phyloP scores from a whole-genome alignment of 1,140 invertebrate genomes.

The Propsilocerus akamusi region DNA sequence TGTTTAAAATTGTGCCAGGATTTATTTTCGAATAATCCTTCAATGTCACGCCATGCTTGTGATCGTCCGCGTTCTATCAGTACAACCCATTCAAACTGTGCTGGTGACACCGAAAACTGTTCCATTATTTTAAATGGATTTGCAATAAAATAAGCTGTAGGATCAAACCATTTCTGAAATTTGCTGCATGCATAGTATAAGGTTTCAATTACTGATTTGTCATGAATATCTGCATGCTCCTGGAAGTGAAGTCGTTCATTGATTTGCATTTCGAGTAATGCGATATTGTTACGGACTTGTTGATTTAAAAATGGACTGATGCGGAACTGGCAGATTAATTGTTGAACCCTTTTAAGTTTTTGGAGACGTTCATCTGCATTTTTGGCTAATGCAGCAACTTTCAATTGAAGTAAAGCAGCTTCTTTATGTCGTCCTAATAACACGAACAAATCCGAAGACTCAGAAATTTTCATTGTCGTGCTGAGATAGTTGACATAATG shows the following conservation, averaged over 20 bases:
- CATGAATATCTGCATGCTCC: background rate
- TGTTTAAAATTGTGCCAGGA: slow-evolving; percentile 18
- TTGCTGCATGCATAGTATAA: slow-evolving; percentile 17
- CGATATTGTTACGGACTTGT: background rate
- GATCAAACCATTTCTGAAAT: slow-evolving; percentile 19
- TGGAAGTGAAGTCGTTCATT: background rate
- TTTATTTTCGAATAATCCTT: slow-evolving; percentile 21
- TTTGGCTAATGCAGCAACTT: background rate
- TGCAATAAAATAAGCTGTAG: slow-evolving; percentile 10
- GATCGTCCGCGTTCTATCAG: slow-evolving; percentile 19
- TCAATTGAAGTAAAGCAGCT: slow-evolving; percentile 17
- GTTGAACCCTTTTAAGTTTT: background rate
- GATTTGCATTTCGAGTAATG: background rate
- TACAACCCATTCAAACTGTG: slow-evolving; percentile 22
- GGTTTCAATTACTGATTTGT: slow-evolving; percentile 16
- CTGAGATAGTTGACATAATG: slow-evolving; percentile 34
- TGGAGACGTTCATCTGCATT: background rate
- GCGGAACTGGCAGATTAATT: background rate
- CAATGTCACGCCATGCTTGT: slow-evolving; percentile 20
- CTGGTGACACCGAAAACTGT: slow-evolving; percentile 16
- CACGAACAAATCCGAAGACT: slow-evolving; percentile 31
- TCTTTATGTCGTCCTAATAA: slow-evolving; percentile 33
- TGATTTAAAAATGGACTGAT: background rate
- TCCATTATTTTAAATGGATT: slow-evolving; percentile 17
- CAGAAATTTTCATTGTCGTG: slow-evolving; percentile 25